Evolutionary conservation across 2,797 vertebrate species (phyloP), one percentile per base, ranked within the genome.

Genomic region (Muscicapa comitata): DNA sequence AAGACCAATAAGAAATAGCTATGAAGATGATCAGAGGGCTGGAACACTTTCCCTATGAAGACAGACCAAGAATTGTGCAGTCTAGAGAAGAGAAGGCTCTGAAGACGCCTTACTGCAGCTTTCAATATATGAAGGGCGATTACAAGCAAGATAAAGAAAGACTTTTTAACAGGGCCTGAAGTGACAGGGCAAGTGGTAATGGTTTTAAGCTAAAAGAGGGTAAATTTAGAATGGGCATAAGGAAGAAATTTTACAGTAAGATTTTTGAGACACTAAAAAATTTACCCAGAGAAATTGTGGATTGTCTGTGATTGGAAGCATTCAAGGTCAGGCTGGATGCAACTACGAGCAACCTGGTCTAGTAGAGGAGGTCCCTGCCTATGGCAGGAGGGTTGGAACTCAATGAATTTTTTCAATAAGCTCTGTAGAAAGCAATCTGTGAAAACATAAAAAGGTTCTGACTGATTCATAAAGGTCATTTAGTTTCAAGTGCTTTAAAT

Each of bases 391-490:
- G 1, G 2, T 3, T 63, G 28, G 11, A 21, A 57, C 4, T 23
- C n/a, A 13, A 9, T 37, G 15, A 26, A 16, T 21, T 55, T 88
- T 63, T 78, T 58, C 29, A 35, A 59, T 4, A 79, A 6, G 13
- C 4, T 87, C 24, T 71, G n/a, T 45, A 38, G 33, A 70, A 75
- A 65, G 65, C 31, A 53, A 66, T 42, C 33, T 24, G 3, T 59
- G 47, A 82, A 89, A 76, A 73, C 9, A 38, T 67, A 54, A 88
- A 91, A 90, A 71, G 26, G 17, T 95, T 92, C 55, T 91, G 77
- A 57, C 31, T 91, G 86, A 85, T 58, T 94, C 89, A 77, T 92
- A 89, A 87, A 92, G 75, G 71, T 87, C 18, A 79, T 87, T 92
- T 74, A 51, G 55, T 89, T 82, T 79, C 68, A 63, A 93, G 29